Base-by-base conservation (phyloP, 92 coral and sea anemone genomes). In the Zoanthus sansibaricus region DNA sequence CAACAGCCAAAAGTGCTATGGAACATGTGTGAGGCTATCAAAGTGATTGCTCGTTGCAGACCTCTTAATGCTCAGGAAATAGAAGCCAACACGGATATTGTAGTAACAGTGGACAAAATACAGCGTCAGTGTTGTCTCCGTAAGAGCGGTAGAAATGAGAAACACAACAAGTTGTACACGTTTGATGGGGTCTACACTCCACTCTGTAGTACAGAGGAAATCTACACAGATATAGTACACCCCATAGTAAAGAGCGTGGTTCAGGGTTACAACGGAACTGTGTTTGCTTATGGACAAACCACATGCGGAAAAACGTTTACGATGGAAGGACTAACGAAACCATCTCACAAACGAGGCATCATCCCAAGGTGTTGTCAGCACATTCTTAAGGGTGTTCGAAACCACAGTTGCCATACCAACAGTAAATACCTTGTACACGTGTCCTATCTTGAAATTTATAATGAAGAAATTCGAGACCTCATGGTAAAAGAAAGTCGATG, bases 261-360 rank as follows among this genome's bases (percentile, higher is more conserved):
- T 47, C 96, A 93, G 20, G 98, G 98, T 13, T 95, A 95, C 64
- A 95, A 95, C 86, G 98, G 98, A 0, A 95, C 98, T 0, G 98
- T 95, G 49, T 95, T 95, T 76, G 98, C 96, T 0, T 95, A 95
- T 85, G 98, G 98, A 16, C 98, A 95, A 78, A 95, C 98, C 17
- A 91, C 98, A 0, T 95, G 98, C 76, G 98, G 98, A 30, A 95
- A 95, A 74, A 95, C 98, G 8, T 95, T 95, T 82, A 95, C 98
- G 3, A 95, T 95, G 98, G 90, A 95, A 51, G 98, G 98, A 12
- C 75, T 87, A 20, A 71, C 87, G 20, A 82, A 79, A 64, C 93
- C 96, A 5, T 82, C 77, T 16, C 75, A 83, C 6, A 95, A 93
- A 56, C 83, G 88, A 7, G 98, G 98, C 3, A 91, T 95, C 74